Percentiles rank a stretch among this genome's conserved stretches.
phyloP scores from a whole-genome alignment of 2,888 invertebrate species.

The Limnephilus marmoratus region DNA sequence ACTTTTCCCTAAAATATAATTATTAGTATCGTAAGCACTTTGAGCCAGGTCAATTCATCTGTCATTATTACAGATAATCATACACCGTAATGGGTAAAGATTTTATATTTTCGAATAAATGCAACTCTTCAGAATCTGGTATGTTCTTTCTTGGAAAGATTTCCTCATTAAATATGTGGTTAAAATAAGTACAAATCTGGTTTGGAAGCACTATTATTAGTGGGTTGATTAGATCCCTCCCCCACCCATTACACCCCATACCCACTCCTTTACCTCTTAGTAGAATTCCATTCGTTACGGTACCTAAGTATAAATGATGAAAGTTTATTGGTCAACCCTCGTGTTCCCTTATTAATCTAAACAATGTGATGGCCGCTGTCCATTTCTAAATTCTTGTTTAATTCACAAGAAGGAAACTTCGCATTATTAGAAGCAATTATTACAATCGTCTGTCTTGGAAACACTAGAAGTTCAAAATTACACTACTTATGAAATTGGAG shows the following conservation, averaged over 20 bases:
- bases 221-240: neutral
- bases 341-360: conserved; percentile 41
- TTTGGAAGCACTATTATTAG: neutral
- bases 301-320: conserved; percentile 8
- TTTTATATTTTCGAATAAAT: neutral
- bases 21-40: neutral
- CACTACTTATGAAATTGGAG: neutral
- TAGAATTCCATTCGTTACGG: neutral
- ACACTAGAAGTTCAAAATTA: neutral
- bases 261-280: neutral
- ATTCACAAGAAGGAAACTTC: conserved; percentile 47
- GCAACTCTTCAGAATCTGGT: neutral
- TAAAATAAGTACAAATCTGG: neutral
- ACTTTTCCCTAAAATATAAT: neutral
- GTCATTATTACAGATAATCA: too few relatives aligned
- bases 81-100: neutral
- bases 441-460: neutral
- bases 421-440: conserved; percentile 33
- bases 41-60: too few relatives aligned
- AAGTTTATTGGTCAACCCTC: conserved; percentile 39
- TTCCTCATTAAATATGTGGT: neutral
- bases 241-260: neutral
- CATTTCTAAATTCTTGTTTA: conserved; percentile 53
- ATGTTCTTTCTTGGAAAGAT: neutral
- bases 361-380: conserved; percentile 53